Evolutionary conservation across 2,888 invertebrate species (phyloP), one percentile per base, ranked within the genome.

Genomic region (Drosophila mercatorum): DNA sequence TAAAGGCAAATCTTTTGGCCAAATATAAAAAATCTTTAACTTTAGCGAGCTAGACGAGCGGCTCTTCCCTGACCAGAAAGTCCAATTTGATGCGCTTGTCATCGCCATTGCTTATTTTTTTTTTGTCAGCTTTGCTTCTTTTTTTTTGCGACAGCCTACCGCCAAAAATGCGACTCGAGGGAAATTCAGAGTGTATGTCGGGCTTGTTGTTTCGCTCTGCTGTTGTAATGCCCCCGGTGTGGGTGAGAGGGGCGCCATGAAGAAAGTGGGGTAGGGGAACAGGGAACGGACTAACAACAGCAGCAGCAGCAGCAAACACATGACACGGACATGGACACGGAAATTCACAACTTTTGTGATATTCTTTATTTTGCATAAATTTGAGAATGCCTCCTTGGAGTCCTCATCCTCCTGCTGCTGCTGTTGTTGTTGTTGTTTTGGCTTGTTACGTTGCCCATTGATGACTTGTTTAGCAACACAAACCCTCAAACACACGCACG

Each of bases 341-440:
- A 55, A 68, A 77, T 81, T 86, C 79, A 77, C 73, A 86, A 86
- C 81, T 77, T 84, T 87, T 90, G 73, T 78, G 88, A 80, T 84
- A 88, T 83, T 86, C 72, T 77, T 80, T 78, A 78, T 86, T 86
- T 86, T 90, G 87, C 86, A 90, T 88, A 88, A 87, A 87, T 86
- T 80, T 75, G 53, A 51, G 68, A 52, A 57, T 52, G 61, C 40
- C 68, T 67, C 68, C 74, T 73, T 61, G 59, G 75, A 62, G 75
- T 61, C 78, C 34, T 64, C 28, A 1, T 61, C 78, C 34, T 64
- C 28, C 22, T 22, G 22, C 22, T 22, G 28, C 59, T 47, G 46
- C 44, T 22, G 69, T 40, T 75, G 67, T 55, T 64, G 46, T 26
- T 56, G 38, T 46, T 60, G 43, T 44, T 56, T 53, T 52, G 31